Conservation (phyloP, 1,140 invertebrate genomes). For the Nephila pilipes region DNA sequence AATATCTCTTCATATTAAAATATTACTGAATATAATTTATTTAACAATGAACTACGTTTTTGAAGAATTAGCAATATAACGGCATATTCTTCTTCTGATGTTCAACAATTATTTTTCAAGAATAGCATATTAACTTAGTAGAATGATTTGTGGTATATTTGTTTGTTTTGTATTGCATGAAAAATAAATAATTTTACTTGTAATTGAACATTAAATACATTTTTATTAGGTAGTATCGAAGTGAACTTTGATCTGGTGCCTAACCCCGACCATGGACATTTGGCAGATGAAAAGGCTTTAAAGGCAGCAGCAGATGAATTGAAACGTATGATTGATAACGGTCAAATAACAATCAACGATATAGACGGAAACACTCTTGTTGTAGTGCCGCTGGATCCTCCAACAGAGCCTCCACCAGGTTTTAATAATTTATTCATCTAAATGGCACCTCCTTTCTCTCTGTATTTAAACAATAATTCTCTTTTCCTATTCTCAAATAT, state of each 20-base stretch:
- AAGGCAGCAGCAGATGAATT: conserved; percentile 70
- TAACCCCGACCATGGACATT: conserved; percentile 55
- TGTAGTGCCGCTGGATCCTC: conserved; percentile 61
- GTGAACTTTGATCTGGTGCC: conserved; percentile 62
- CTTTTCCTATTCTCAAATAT: too few species aligned
- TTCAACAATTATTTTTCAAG: too few species aligned
- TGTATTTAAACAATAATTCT: neutral
- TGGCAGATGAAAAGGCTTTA: conserved; percentile 63
- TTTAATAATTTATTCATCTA: too few species aligned
- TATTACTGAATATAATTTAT: too few species aligned
- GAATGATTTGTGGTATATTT: too few species aligned
- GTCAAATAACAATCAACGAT: conserved; percentile 61
- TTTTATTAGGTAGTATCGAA: conserved; percentile 61
- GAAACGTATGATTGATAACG: conserved; percentile 68
- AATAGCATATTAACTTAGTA: too few species aligned
- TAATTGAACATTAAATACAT: neutral
- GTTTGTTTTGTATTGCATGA: too few species aligned
- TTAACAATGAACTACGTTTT: too few species aligned
- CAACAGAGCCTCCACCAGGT: conserved; percentile 63
- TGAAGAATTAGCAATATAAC: too few species aligned
- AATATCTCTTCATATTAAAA: too few species aligned
- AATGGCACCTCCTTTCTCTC: too few species aligned
- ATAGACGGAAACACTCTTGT: conserved; percentile 68
- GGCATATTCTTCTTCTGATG: too few species aligned
- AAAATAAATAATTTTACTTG: neutral